Conservation (phyloP, 1,140 invertebrate species). For the Drosophila nannoptera region DNA sequence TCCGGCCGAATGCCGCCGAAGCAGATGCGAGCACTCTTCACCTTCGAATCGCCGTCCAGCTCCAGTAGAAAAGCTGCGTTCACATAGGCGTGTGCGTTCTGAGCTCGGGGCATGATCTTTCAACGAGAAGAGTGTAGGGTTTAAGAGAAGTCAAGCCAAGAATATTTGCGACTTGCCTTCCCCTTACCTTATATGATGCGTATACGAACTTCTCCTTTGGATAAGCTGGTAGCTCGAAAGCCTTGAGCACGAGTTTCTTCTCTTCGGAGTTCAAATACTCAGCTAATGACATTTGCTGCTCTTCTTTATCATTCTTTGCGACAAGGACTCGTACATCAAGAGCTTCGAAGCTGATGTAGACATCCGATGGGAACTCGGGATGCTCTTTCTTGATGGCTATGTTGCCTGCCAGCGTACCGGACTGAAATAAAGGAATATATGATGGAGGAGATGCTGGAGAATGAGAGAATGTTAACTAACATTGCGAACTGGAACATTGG, state of each 20-base stretch:
- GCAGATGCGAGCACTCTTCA: conserved; percentile 78
- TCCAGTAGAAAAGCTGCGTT: conserved; percentile 87
- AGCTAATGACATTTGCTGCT: conserved; percentile 49
- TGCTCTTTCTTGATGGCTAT: conserved; percentile 87
- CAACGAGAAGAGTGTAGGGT: neutral
- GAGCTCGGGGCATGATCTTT: conserved; percentile 84
- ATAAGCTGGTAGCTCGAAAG: conserved; percentile 60
- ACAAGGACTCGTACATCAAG: conserved; percentile 80
- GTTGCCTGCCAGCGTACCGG: conserved; percentile 88
- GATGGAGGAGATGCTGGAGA: neutral
- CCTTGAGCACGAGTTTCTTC: conserved; percentile 52
- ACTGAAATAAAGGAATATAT: conserved; percentile 21
- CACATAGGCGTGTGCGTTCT: conserved; percentile 91
- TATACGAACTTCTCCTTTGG: conserved; percentile 60
- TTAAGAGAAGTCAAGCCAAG: neutral
- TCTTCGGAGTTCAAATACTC: conserved; percentile 48
- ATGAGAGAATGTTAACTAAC: conserved; percentile 59
- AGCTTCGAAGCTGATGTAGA: conserved; percentile 86
- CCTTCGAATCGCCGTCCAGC: conserved; percentile 62
- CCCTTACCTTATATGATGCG: conserved; percentile 81
- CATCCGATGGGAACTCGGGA: conserved; percentile 87
- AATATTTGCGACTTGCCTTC: neutral
- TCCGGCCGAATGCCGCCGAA: conserved; percentile 86
- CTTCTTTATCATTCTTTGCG: conserved; percentile 27
- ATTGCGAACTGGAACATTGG: conserved; percentile 86